Evolutionary conservation across 2,113 vertebrate genomes (phyloP).

Genomic region (Notarius lentiginosus): DNA sequence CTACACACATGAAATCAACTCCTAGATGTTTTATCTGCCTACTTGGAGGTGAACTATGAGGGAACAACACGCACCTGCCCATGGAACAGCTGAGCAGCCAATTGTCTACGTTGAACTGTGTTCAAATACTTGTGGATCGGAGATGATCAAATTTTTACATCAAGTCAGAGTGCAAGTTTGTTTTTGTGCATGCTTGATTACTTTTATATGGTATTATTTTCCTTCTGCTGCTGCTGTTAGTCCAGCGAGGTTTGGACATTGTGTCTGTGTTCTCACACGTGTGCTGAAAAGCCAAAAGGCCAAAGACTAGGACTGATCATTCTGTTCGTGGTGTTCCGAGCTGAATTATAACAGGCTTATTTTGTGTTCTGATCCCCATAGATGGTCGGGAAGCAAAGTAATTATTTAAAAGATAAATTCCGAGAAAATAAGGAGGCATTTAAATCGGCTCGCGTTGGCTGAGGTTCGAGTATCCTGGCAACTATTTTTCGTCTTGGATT

Average conservation of each 20-base stretch:
- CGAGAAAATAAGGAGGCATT: slow-evolving; percentile 52
- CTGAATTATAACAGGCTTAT: slow-evolving; percentile 32
- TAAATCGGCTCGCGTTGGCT: slow-evolving; percentile 52
- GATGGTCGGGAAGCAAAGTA: slow-evolving; percentile 54
- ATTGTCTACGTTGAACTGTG: background rate
- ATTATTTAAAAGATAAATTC: slow-evolving; percentile 58
- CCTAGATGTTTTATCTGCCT: background rate
- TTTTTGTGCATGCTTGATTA: background rate
- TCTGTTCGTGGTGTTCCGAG: background rate
- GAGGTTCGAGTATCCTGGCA: slow-evolving; percentile 65
- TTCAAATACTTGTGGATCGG: background rate
- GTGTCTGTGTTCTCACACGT: background rate
- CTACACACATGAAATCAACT: background rate
- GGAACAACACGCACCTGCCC: background rate
- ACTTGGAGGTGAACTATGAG: background rate
- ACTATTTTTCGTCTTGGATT: slow-evolving; percentile 58
- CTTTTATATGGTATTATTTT: background rate
- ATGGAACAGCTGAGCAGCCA: background rate
- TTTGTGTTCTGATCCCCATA: slow-evolving; percentile 25
- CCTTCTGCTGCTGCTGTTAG: background rate
- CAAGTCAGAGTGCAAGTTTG: background rate
- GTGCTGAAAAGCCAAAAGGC: background rate
- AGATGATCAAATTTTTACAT: background rate
- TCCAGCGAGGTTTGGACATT: background rate
- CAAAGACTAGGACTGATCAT: background rate